Evolutionary conservation across 2,888 invertebrate genomes (phyloP), one percentile per base, ranked within the genome.

Genomic region (Ametastegia equiseti): DNA sequence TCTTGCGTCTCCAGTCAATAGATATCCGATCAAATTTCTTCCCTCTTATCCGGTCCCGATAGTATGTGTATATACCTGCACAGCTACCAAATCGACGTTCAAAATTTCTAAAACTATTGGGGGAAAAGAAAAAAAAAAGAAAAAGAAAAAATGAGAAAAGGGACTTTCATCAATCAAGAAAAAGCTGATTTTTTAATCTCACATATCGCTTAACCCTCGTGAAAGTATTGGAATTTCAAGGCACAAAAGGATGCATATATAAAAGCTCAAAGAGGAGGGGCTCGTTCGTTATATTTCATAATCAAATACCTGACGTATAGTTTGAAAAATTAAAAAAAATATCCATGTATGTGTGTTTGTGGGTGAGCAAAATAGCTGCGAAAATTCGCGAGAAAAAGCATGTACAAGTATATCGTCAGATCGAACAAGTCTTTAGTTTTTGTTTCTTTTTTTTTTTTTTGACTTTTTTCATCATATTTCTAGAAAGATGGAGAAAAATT

Each of bases 211-310:
- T 5, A 19, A 19, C 19, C 6, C 9, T 9, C 19, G 5, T 47
- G n/a, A n/a, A 47, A n/a, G 11, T 54, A 54, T 54, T 54, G 54
- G 54, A 54, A 54, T 54, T 54, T 54, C 19, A 54, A 54, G 11
- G 54, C 54, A 54, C 54, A 54, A 54, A 54, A 54, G 54, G n/a
- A 19, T 54, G 23, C 54, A 54, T 6, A 42, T 9, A 23, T 9
- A 54, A 54, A 54, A n/a, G n/a, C n/a, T n/a, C 54, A 54, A 54
- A 54, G 54, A 54, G n/a, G n/a, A n/a, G 54, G 19, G 54, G 54
- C 54, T 23, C 54, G 54, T 23, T 54, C 23, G 19, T 9, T 54
- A n/a, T n/a, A n/a, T 54, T 54, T 54, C 23, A 54, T 54, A 54
- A 54, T 54, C 23, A 54, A 54, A 54, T 54, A 54, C 54, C 23